Evolutionary conservation across 1,140 invertebrate genomes (phyloP).

Genomic region (Papilio xuthus): DNA sequence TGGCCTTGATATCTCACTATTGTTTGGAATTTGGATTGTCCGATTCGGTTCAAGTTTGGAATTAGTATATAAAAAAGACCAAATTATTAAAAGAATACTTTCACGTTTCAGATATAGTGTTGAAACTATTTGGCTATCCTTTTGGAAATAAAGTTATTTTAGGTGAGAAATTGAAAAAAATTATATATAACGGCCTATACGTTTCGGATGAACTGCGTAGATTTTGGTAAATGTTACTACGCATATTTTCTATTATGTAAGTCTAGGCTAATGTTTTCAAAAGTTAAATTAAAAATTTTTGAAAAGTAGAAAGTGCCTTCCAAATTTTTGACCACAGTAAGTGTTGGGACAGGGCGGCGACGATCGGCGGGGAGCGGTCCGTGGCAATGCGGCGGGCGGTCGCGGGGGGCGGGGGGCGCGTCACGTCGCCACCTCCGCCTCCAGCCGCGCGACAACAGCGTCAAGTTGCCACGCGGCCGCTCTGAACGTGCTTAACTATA

Average conservation of each 20-base stretch:
- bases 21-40: constrained; percentile 76
- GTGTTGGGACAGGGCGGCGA: constrained; percentile 77
- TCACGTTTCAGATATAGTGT: constrained; percentile 75
- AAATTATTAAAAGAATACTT: constrained; percentile 75
- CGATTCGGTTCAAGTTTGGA: constrained; percentile 78
- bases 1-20: constrained; percentile 80
- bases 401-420: not conserved
- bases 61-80: constrained; percentile 78
- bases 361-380: constrained; percentile 58
- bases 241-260: constrained; percentile 81
- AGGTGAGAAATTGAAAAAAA: constrained; percentile 70
- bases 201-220: constrained; percentile 79
- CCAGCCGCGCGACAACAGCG: constrained; percentile 17
- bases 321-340: constrained; percentile 81
- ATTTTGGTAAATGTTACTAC: constrained; percentile 81
- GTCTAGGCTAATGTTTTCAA: constrained; percentile 81
- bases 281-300: constrained; percentile 76
- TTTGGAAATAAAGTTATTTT: constrained; percentile 77
- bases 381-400: constrained; percentile 45
- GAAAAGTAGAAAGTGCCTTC: constrained; percentile 81
- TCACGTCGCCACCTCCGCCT: too few species aligned
- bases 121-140: constrained; percentile 79
- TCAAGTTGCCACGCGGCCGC: constrained; percentile 51
- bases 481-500: constrained; percentile 73
- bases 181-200: constrained; percentile 77